Percentiles rank a stretch among this genome's conserved stretches.
These are phyloP conservation scores for Phacellophora camtschatica DNA, from an alignment of 30 jellyfish, hydroid and myxozoan genomes.

Conservation along the genomic window DNA sequence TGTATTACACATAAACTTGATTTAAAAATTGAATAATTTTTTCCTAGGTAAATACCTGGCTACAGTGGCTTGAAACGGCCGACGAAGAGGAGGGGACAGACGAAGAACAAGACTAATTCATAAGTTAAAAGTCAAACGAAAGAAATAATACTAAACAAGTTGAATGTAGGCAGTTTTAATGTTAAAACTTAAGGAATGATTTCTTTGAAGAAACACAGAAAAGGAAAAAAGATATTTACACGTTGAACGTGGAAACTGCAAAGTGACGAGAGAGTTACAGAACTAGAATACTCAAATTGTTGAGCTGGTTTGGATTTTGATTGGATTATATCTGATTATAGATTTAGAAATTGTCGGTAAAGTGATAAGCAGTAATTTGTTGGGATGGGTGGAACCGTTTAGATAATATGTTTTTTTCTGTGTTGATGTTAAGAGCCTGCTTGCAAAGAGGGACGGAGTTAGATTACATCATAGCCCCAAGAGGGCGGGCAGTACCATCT, in stretches of 20 bases:
- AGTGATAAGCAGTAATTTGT: neutral
- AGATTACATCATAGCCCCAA: too few relatives aligned
- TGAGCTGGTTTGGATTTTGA: too few relatives aligned
- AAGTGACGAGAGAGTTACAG: constrained; percentile 16
- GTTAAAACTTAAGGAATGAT: too few relatives aligned
- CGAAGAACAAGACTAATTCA: constrained; percentile 54
- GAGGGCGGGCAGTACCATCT: too few relatives aligned
- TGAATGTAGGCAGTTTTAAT: too few relatives aligned
- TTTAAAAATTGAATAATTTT: neutral
- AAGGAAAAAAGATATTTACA: neutral
- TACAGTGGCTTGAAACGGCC: constrained; percentile 97
- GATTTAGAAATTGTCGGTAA: neutral
- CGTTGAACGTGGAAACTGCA: constrained; percentile 21
- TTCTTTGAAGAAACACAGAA: neutral
- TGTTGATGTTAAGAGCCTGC: neutral
- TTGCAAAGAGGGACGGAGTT: too few relatives aligned
- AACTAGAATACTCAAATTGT: neutral
- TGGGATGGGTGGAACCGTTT: neutral
- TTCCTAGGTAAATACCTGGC: constrained; percentile 83
- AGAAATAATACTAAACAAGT: too few relatives aligned
- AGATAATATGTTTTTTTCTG: neutral
- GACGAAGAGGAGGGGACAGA: constrained; percentile 95
- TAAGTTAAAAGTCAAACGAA: too few relatives aligned
- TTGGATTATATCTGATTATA: neutral
- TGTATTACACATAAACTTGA: neutral